A percentile compares a stretch with the other conserved stretches of the same genome.
Evolutionary conservation across 2,888 invertebrate species (phyloP).

Genomic region (Acrobeloides nanus): DNA sequence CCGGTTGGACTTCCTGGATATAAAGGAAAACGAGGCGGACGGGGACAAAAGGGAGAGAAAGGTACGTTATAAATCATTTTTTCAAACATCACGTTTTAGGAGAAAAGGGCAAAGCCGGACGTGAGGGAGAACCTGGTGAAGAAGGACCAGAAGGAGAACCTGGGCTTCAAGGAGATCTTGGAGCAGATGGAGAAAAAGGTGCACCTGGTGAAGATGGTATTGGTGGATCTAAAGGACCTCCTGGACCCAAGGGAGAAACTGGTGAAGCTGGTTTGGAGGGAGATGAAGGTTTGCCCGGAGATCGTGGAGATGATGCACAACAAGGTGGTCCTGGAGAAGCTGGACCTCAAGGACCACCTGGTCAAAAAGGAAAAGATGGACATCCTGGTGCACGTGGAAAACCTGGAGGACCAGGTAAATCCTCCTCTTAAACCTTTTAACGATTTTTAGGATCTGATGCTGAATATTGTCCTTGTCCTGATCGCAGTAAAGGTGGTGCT

Average conservation of each 20-base stretch:
- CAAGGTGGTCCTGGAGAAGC: conserved; percentile 34
- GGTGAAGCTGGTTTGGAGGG: conserved; percentile 38
- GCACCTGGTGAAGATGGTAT: conserved; percentile 39
- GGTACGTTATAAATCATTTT: conserved; percentile 14
- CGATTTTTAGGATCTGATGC: conserved; percentile 20
- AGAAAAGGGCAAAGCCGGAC: conserved; percentile 29
- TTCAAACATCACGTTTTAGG: neutral
- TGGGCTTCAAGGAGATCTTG: conserved; percentile 39
- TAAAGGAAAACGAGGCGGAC: conserved; percentile 46
- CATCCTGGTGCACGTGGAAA: conserved; percentile 29
- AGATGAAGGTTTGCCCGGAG: conserved; percentile 49
- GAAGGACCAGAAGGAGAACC: conserved; percentile 46
- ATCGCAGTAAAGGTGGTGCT: conserved; percentile 13
- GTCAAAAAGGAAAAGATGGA: conserved; percentile 36
- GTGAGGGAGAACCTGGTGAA: conserved; percentile 39
- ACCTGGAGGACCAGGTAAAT: conserved; percentile 16
- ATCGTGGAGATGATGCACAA: conserved; percentile 44
- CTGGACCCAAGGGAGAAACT: conserved; percentile 33
- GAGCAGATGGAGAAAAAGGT: conserved; percentile 38
- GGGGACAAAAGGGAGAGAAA: conserved; percentile 44
- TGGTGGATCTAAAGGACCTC: conserved; percentile 36
- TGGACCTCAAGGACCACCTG: conserved; percentile 30
- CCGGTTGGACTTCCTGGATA: conserved; percentile 45
- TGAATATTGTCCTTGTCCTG: conserved; percentile 28
- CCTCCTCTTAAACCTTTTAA: neutral